Base-by-base conservation (phyloP, 2,888 invertebrate species). In the Dolichopus griseipennis region DNA sequence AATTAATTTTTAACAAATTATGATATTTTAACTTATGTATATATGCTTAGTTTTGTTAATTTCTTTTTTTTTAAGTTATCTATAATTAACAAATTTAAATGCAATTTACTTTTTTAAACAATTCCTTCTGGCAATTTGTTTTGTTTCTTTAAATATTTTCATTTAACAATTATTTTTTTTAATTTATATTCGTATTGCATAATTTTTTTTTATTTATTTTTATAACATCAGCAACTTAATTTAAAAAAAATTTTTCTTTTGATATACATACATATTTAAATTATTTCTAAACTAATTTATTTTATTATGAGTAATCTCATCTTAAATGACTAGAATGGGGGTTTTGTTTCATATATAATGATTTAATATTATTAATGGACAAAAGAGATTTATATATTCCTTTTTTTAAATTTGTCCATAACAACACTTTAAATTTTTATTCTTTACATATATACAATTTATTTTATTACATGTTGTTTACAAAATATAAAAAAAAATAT, bases 281-380 rank as follows among this genome's bases (percentile, higher is more conserved):
- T 22, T 22, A 1, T 62, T 21, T 21, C 7, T 62, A 62, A 22
- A 22, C 21, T 22, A 62, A 62, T 62, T 62, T 22, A 21, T 62
- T 27, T 62, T 22, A 27, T 21, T 64, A 15, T 64, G 18, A 69
- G 70, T 71, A 72, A 72, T 72, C 71, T 72, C 72, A 68, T 69
- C 71, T 72, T 72, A 71, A 71, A 70, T 72, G 72, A 72, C 71
- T 72, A 72, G 72, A 72, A 64, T 20, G 33, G 64, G 37, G 64
- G 64, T 18, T 64, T 37, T n/a, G 9, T 12, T 63, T 63, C 63
- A 63, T 52, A 52, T 52, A 18, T 52, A 52, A 52, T 52, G 52
- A 52, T 52, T 52, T 52, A 18, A 12, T 52, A 18, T 43, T 41
- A 41, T 41, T 41, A 41, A 9, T 5, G 8, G 8, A 5, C 15